phyloP scores from a whole-genome alignment of 1,140 invertebrate species.

The Pteromalus puparum region DNA sequence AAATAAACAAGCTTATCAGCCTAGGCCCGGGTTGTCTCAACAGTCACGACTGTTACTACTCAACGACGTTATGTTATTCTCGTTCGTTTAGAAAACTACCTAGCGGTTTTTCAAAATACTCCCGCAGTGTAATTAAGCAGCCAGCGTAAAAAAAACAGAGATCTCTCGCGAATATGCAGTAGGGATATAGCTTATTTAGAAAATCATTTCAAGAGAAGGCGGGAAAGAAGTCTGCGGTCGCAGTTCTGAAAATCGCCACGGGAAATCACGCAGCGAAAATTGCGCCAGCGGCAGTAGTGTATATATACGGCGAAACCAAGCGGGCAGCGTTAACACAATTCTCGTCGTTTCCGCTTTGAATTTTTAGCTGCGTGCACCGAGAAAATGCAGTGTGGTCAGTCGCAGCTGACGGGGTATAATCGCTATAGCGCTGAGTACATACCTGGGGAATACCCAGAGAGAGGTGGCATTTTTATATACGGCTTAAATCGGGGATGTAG shows the following conservation, averaged over 20 bases:
- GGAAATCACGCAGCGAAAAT: conserved; percentile 34
- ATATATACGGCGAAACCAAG: not conserved
- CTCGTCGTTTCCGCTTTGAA: conserved; percentile 32
- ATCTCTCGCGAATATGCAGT: not conserved
- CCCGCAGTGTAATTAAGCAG: not conserved
- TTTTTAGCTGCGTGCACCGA: conserved; percentile 9
- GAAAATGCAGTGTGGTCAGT: conserved; percentile 36
- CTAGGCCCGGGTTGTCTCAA: no score
- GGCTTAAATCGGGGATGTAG: no score
- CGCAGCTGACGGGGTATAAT: not conserved
- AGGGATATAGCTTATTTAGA: conserved; percentile 7
- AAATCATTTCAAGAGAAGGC: conserved; percentile 8
- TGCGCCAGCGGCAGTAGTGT: not conserved
- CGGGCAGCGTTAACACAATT: conserved; percentile 35
- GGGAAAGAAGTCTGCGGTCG: conserved; percentile 26
- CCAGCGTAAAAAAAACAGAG: not conserved
- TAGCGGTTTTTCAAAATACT: not conserved
- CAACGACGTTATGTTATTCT: no score
- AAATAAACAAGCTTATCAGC: not conserved
- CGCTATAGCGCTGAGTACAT: not conserved
- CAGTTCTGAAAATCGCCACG: conserved; percentile 18
- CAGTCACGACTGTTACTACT: no score
- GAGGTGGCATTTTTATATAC: no score
- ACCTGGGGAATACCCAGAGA: no score
- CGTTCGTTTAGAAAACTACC: no score